Evolutionary conservation across 2,113 vertebrate genomes (phyloP), one percentile per base, ranked within the genome.

Genomic region (Chaetops frenatus): DNA sequence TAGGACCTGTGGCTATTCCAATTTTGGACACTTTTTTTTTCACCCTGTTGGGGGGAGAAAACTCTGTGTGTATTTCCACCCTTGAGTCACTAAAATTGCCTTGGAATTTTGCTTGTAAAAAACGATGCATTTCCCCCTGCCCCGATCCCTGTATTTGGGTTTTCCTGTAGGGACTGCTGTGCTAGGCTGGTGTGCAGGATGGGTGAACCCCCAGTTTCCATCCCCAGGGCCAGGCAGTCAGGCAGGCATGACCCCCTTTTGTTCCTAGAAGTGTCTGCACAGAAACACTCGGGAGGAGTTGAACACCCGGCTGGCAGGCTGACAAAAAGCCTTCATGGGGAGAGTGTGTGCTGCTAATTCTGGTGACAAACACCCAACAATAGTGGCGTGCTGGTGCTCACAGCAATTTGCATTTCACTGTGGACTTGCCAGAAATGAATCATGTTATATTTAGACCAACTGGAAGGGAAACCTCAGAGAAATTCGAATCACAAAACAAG

Each of bases 281-380:
- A 66, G 90, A 85, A 95, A 76, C 35, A 16, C 87, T 95, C 23
- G 84, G 81, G 78, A 90, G 93, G 66, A 92, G 84, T 82, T 45
- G 21, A 62, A 86, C 88, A 62, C 58, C 50, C 67, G 25, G 5
- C 85, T 95, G 87, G 73, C 90, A 77, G 33, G 78, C 81, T 93
- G 91, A 94, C 89, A 80, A 57, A 80, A 92, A 91, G 86, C 85
- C 66, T 90, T 85, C 77, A 45, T 95, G 92, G 87, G 90, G 72
- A 88, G 91, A 87, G 78, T 65, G 42, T 81, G 94, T 90, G 93
- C 88, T 93, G 80, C 94, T 95, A 91, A 89, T 94, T 97, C 91
- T 95, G 87, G 87, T 89, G 93, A 95, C 94, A 94, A 95, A 90
- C 90, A 64, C 88, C 81, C 91, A 79, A 92, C 92, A 96, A 95